Evolutionary conservation across 1,140 invertebrate genomes (phyloP).

Genomic region (Drosophila repleta): DNA sequence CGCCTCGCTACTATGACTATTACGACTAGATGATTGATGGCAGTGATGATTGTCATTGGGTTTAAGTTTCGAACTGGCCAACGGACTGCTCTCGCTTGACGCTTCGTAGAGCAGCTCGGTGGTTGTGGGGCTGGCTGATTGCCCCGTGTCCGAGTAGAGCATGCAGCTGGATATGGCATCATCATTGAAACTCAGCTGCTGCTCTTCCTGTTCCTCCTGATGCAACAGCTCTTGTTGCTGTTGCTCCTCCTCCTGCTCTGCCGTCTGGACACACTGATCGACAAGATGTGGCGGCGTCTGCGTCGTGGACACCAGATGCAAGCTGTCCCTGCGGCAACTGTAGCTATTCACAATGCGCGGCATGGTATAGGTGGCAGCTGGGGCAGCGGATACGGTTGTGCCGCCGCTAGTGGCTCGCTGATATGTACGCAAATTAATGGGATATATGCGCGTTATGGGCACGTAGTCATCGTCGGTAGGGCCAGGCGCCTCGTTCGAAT

Average conservation of each 20-base stretch:
- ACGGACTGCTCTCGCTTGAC: slow-evolving; percentile 9
- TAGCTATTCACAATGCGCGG: slow-evolving; percentile 71
- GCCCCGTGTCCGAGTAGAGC: not conserved
- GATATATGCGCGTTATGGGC: slow-evolving; percentile 64
- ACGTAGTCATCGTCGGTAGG: slow-evolving; percentile 55
- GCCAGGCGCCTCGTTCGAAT: slow-evolving; percentile 37
- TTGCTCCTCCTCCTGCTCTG: slow-evolving; percentile 18
- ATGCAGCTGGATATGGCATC: slow-evolving; percentile 31
- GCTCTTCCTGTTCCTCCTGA: not conserved
- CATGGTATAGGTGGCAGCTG: slow-evolving; percentile 47
- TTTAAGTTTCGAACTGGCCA: slow-evolving; percentile 4
- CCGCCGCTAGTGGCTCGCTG: slow-evolving; percentile 46
- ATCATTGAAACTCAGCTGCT: slow-evolving; percentile 10
- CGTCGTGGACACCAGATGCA: slow-evolving; percentile 61
- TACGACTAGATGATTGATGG: slow-evolving; percentile 65
- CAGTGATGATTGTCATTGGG: slow-evolving; percentile 45
- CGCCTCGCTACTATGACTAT: slow-evolving; percentile 54
- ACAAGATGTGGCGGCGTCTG: slow-evolving; percentile 52
- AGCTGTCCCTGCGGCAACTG: slow-evolving; percentile 59
- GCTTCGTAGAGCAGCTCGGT: slow-evolving; percentile 13
- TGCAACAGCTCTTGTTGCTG: slow-evolving; percentile 9
- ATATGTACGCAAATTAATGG: slow-evolving; percentile 66
- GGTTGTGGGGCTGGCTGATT: slow-evolving; percentile 10
- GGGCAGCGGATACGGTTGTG: not conserved
- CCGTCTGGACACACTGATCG: slow-evolving; percentile 63